These are phyloP conservation scores for Drosophila takahashii DNA, from an alignment of 1,140 invertebrate genomes.

Conservation along the genomic window DNA sequence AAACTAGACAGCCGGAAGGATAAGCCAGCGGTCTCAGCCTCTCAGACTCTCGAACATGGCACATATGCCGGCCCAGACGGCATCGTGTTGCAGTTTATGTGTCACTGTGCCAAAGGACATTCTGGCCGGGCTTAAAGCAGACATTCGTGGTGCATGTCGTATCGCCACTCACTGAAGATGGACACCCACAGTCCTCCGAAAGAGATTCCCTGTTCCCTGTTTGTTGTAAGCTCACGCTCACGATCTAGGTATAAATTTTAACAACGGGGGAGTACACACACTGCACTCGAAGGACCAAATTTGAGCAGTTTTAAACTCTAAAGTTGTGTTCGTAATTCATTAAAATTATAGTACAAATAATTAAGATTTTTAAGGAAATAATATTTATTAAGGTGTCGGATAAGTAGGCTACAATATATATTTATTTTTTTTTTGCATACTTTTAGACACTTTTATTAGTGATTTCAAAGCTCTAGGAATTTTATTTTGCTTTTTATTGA, in stretches of 20 bases:
- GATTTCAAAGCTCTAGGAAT: background rate
- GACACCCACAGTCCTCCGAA: slow-evolving; percentile 4
- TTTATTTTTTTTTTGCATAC: no score
- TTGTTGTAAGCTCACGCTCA: slow-evolving; percentile 12
- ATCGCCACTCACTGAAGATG: slow-evolving; percentile 12
- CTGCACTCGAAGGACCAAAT: background rate
- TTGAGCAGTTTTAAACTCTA: background rate
- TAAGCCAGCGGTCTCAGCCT: slow-evolving; percentile 16
- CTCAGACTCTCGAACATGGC: background rate
- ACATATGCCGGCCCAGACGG: slow-evolving; percentile 42
- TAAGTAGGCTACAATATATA: no score
- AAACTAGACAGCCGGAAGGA: slow-evolving; percentile 35
- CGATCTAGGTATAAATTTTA: slow-evolving; percentile 41
- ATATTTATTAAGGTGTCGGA: no score
- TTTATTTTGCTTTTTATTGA: background rate
- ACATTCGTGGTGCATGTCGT: slow-evolving; percentile 42
- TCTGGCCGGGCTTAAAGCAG: slow-evolving; percentile 38
- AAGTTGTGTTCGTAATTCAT: background rate
- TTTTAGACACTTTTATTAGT: no score
- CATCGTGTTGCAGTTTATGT: slow-evolving; percentile 60
- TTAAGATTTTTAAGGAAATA: no score
- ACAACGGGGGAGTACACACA: background rate
- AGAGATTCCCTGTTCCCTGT: slow-evolving; percentile 18
- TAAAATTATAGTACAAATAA: no score
- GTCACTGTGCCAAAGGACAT: slow-evolving; percentile 63